Evolutionary conservation across 2,113 vertebrate genomes (phyloP), one percentile per base, ranked within the genome.

Genomic region (Mirounga angustirostris): DNA sequence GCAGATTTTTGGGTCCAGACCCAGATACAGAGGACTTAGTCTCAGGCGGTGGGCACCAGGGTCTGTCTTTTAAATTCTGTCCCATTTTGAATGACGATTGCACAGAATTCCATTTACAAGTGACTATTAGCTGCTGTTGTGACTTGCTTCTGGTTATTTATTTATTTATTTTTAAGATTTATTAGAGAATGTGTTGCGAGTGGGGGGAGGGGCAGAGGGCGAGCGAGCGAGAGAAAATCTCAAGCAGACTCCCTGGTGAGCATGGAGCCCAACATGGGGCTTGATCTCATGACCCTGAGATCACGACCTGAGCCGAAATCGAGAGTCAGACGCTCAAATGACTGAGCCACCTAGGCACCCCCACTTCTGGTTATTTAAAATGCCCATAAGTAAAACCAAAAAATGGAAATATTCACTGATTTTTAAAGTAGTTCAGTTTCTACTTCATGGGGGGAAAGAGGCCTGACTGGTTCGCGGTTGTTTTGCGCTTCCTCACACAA

Each of bases 301-400:
- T 69, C 67, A 21, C 36, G 67, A 36, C 67, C 67, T 69, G 67
- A 69, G 33, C 33, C 33, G 5, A 69, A 36, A 10, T 69, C n/a
- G n/a, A n/a, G n/a, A n/a, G n/a, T n/a, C n/a, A n/a, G n/a, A n/a
- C n/a, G n/a, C n/a, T n/a, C n/a, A n/a, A n/a, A n/a, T n/a, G n/a
- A n/a, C 33, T 9, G 33, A 69, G 67, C 33, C 67, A 69, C 18
- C 33, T 7, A n/a, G 33, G 18, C 3, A 30, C 67, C 33, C 18
- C 18, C 67, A 36, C 67, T 36, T 85, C 43, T 94, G 21, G 61
- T 73, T 63, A 76, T 80, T 93, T 86, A 58, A 79, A 91, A 79
- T 86, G 36, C 85, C 80, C 43, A 52, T 86, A 94, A 81, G 85
- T 63, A 82, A 79, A 97, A 89, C 21, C 5, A 33, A 30, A 46